Conservation (phyloP, 2,888 invertebrate species). For the Dendrolimus houi region DNA sequence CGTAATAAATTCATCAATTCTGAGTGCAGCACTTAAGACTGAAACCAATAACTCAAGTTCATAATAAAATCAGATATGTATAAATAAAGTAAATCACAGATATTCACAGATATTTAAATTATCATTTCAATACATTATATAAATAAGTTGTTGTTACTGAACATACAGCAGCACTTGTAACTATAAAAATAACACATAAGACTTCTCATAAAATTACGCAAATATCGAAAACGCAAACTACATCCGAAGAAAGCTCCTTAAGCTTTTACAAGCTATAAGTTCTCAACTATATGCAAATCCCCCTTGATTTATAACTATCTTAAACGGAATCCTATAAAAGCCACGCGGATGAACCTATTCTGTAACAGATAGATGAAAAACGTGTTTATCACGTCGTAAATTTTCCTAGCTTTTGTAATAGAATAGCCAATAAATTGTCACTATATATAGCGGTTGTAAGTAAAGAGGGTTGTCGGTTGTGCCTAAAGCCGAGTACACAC, state of each 20-base stretch:
- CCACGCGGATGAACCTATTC: conserved; percentile 28
- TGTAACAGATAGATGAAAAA: conserved; percentile 26
- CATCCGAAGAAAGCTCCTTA: neutral
- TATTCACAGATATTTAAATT: too few relatives aligned
- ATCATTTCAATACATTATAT: too few relatives aligned
- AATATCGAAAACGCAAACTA: neutral
- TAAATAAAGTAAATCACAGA: too few relatives aligned
- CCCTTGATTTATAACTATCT: conserved; percentile 17
- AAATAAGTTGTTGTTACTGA: too few relatives aligned
- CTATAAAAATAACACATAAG: too few relatives aligned
- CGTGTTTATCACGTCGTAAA: conserved; percentile 69
- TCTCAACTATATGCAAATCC: neutral
- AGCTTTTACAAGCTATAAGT: conserved; percentile 7
- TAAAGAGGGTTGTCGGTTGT: conserved; percentile 27
- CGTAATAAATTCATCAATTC: too few relatives aligned
- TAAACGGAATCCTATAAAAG: conserved; percentile 17
- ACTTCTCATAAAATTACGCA: neutral
- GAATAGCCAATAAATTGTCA: conserved; percentile 69
- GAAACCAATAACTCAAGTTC: too few relatives aligned
- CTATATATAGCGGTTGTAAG: conserved; percentile 30
- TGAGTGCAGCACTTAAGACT: too few relatives aligned
- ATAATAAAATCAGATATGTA: too few relatives aligned
- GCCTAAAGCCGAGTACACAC: neutral
- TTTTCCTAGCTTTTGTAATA: conserved; percentile 53
- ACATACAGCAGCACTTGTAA: too few relatives aligned